Base-by-base conservation (phyloP, 2,888 invertebrate genomes). In the Lasioglossum villosulum region DNA sequence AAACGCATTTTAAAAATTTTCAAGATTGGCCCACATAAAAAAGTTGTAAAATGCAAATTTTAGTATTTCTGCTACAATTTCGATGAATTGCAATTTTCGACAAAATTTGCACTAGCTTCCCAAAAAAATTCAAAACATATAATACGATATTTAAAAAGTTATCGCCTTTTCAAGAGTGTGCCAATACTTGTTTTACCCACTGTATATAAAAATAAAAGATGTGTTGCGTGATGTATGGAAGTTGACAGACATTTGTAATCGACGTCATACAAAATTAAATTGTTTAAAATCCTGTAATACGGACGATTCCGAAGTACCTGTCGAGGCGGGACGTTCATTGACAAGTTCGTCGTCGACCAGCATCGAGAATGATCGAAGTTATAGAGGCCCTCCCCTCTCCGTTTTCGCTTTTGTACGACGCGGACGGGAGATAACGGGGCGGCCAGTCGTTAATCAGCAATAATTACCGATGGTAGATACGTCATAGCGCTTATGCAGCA, bases 391-490 rank as follows among this genome's bases (percentile, higher is more conserved):
- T 12, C 66, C 34, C 37, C 23, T 68, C 19, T 3, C 34, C 66
- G 19, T 66, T 66, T 34, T 34, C 66, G 30, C 66, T 66, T 66
- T 37, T 37, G 85, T 72, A 75, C 88, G 86, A 88, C 88, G 88
- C 79, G 37, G 70, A 59, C 27, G 4, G 70, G 80, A 91, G 90
- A 91, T 91, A 92, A 90, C 90, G 89, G 86, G 80, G 73, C 86
- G 83, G 87, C 81, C 86, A 89, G 90, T 92, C 92, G 93, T 93
- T 93, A 93, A 93, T 93, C 93, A 93, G 91, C 90, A 89, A 92
- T 93, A 93, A 93, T 93, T 93, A 92, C 92, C 92, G 93, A 93
- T 93, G 89, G 88, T 63, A 92, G 93, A 93, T 92, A 92, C 89
- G 91, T 92, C 90, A 86, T 89, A 83, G 77, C 81, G 89, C 82